Percentiles rank a stretch among this genome's conserved stretches.
Evolutionary conservation across 2,888 invertebrate genomes (phyloP).

Genomic region (Conomelus anceps): DNA sequence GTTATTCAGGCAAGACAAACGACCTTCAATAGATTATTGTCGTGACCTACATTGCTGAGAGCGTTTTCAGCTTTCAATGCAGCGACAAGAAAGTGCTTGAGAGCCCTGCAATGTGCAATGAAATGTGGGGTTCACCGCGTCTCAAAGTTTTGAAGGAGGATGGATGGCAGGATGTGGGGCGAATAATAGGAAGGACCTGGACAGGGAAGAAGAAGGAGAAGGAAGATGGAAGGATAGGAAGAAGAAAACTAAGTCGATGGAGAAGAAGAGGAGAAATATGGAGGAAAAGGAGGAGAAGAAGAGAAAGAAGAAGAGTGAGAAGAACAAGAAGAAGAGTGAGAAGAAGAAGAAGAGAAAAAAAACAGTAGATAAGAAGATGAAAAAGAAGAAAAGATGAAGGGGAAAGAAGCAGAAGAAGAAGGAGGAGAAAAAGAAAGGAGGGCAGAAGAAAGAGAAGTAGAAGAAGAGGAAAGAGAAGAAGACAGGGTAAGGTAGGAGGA

Average conservation of each 20-base stretch:
- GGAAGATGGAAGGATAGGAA: background rate
- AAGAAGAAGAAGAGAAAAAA: too few species aligned
- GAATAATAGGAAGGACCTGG: background rate
- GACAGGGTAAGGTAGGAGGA: too few species aligned
- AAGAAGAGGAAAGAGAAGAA: too few species aligned
- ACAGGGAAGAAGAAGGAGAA: background rate
- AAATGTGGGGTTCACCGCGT: background rate
- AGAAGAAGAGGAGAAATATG: background rate
- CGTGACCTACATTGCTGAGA: background rate
- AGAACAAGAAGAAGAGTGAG: background rate
- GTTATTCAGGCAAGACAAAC: background rate
- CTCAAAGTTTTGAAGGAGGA: background rate
- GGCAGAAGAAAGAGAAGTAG: background rate
- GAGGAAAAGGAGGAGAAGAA: background rate
- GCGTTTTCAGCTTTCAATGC: background rate
- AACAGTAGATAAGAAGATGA: background rate
- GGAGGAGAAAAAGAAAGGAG: background rate
- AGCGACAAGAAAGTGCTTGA: background rate
- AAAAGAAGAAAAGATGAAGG: too few species aligned
- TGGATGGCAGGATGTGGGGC: background rate
- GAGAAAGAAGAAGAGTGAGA: background rate
- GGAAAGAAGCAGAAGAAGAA: background rate
- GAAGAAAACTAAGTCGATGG: background rate
- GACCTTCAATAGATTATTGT: background rate
- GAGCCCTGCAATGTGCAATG: background rate